These are phyloP conservation scores for Lordiphosa fenestrarum DNA, from an alignment of 2,888 invertebrate genomes.

Conservation along the genomic window DNA sequence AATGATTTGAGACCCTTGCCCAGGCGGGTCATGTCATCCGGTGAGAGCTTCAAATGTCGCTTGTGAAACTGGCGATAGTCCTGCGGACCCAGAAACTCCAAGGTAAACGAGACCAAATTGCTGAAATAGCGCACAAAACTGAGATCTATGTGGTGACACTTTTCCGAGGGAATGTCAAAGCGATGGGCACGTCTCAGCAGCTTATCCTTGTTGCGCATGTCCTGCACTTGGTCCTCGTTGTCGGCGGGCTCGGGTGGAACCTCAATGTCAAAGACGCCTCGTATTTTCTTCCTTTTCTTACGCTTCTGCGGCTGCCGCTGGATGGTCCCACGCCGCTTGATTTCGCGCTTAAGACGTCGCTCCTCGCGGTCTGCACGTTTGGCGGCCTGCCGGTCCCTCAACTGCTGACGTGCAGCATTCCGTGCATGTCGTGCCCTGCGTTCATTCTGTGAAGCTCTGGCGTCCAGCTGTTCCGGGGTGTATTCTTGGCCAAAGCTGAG, in stretches of 20 bases:
- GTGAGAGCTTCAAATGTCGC: conserved; percentile 68
- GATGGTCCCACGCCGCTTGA: background rate
- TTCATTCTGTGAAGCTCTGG: background rate
- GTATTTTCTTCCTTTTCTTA: conserved; percentile 24
- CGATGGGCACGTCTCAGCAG: conserved; percentile 29
- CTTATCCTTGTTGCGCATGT: conserved; percentile 55
- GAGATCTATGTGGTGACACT: conserved; percentile 76
- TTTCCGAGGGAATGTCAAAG: conserved; percentile 62
- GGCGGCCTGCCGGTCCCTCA: conserved; percentile 29
- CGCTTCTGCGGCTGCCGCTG: conserved; percentile 6
- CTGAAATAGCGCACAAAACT: conserved; percentile 63
- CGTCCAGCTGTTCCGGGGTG: no score
- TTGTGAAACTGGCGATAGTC: conserved; percentile 50
- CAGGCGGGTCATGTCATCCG: conserved; percentile 64
- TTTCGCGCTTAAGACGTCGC: conserved; percentile 22
- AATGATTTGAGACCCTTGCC: conserved; percentile 54
- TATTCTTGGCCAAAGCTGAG: no score
- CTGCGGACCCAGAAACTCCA: conserved; percentile 72
- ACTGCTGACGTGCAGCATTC: conserved; percentile 37
- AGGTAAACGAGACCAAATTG: conserved; percentile 51
- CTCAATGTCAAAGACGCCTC: conserved; percentile 42
- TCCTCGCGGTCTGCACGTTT: conserved; percentile 18
- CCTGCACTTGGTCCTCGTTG: conserved; percentile 37
- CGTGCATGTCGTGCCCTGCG: conserved; percentile 30
- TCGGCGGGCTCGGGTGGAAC: conserved; percentile 53